These are phyloP conservation scores for Rhincodon typus DNA, from an alignment of 2,797 vertebrate species.

Conservation along the genomic window DNA sequence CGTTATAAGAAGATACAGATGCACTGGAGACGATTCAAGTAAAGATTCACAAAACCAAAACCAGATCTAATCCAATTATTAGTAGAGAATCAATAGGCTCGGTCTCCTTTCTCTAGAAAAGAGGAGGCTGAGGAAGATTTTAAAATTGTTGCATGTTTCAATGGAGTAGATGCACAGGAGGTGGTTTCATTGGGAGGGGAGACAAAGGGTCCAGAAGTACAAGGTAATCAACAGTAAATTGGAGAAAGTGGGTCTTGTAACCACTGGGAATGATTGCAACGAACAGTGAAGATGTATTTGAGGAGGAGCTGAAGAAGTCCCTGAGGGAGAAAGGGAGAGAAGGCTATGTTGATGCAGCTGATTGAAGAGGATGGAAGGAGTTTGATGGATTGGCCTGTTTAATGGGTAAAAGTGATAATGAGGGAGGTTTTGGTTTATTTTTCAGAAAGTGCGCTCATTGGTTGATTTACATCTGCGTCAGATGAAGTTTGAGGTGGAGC, in stretches of 20 bases:
- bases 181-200: neutral
- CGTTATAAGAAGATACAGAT: neutral
- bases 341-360: neutral
- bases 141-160: neutral
- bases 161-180: neutral
- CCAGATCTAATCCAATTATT: neutral
- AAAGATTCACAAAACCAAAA: neutral
- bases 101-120: neutral
- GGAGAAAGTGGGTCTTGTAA: too few relatives aligned
- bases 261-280: too few relatives aligned
- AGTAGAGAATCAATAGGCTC: neutral
- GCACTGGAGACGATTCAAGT: neutral
- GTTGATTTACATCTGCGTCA: conserved; percentile 61
- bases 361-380: neutral
- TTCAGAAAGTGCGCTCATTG: conserved; percentile 63
- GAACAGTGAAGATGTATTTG: neutral
- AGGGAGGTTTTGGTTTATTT: conserved; percentile 38
- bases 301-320: neutral
- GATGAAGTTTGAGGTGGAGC: conserved; percentile 62
- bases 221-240: too few relatives aligned
- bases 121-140: neutral
- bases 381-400: neutral
- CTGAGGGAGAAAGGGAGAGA: neutral
- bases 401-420: neutral
- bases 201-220: too few relatives aligned